Conservation (phyloP, 2,888 invertebrate genomes). For the Leptopilina myrica region DNA sequence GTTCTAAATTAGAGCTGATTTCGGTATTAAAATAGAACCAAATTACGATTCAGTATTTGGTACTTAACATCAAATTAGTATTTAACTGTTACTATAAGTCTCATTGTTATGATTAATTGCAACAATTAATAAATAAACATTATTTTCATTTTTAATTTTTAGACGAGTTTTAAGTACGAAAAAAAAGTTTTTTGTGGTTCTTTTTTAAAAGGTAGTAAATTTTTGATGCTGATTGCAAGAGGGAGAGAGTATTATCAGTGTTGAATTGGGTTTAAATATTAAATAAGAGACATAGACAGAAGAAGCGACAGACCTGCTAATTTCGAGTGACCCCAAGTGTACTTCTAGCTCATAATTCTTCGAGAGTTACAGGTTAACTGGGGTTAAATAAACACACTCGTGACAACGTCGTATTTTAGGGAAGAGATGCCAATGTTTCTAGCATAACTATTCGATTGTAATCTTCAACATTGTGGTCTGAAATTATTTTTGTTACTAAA, state of each 20-base stretch:
- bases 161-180: no score
- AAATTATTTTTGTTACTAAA: no score
- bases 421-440: background rate
- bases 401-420: slow-evolving; percentile 16
- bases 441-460: background rate
- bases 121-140: no score
- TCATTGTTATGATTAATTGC: no score
- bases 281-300: background rate
- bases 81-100: no score
- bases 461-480: no score
- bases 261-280: background rate
- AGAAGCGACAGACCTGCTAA: slow-evolving; percentile 25
- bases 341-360: slow-evolving; percentile 2
- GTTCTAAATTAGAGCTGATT: no score
- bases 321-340: slow-evolving; percentile 24
- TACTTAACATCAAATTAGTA: no score
- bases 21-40: no score
- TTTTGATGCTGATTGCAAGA: background rate
- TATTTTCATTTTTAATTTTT: background rate
- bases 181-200: no score
- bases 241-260: background rate
- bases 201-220: background rate
- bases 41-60: no score
- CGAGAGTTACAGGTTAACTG: slow-evolving; percentile 16
- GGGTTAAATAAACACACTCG: slow-evolving; percentile 33